Percentiles rank a stretch among this genome's conserved stretches.
These are phyloP conservation scores for Trinectes maculatus DNA, from an alignment of 2,113 vertebrate species.

Conservation along the genomic window DNA sequence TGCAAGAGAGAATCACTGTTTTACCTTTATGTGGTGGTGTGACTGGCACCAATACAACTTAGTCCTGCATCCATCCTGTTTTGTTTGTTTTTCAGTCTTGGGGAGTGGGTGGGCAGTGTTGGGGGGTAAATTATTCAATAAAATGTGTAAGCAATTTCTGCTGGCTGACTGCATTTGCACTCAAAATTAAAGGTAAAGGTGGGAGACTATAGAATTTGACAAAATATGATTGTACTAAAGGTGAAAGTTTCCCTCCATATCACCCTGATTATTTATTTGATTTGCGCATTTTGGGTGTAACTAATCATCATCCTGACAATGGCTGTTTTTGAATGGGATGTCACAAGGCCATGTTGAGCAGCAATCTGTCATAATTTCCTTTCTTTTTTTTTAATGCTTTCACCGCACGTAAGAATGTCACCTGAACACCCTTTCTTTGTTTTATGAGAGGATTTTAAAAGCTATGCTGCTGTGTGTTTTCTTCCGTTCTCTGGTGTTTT, in stretches of 20 bases:
- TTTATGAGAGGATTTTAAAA: conserved; percentile 33
- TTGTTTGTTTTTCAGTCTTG: conserved; percentile 32
- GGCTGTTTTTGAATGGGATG: conserved; percentile 35
- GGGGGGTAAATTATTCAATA: conserved; percentile 76
- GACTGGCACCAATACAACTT: conserved; percentile 48
- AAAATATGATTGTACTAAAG: conserved; percentile 58
- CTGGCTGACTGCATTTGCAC: conserved; percentile 82
- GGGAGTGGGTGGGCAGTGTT: conserved; percentile 11
- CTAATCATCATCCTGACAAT: conserved; percentile 38
- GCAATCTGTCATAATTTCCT: conserved; percentile 47
- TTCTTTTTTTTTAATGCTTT: conserved; percentile 53
- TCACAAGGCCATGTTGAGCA: conserved; percentile 41
- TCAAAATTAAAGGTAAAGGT: conserved; percentile 49
- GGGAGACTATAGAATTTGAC: conserved; percentile 35
- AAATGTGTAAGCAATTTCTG: conserved; percentile 64
- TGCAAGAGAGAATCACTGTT: conserved; percentile 56
- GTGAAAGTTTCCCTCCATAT: conserved; percentile 44
- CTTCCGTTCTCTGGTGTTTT: background rate
- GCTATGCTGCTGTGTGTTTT: conserved; percentile 29
- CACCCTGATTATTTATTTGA: conserved; percentile 32
- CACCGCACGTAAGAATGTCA: conserved; percentile 22
- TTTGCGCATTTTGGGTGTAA: conserved; percentile 20
- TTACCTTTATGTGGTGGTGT: conserved; percentile 53
- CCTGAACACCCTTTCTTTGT: conserved; percentile 41
- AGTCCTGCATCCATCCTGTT: conserved; percentile 63